phyloP scores from a whole-genome alignment of 2,888 invertebrate species.

The Adineta ricciae region DNA sequence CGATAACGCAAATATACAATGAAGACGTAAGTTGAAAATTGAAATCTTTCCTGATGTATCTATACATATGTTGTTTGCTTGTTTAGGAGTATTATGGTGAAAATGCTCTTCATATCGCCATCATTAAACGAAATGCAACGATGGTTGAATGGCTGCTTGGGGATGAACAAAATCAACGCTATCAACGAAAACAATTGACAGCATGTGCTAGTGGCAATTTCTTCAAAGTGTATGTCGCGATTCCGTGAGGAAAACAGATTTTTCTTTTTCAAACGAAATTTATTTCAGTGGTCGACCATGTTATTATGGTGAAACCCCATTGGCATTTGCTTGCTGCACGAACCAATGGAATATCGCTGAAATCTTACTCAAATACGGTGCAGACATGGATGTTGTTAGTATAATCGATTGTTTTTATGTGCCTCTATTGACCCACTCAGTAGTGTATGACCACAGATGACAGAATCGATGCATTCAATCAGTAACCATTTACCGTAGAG shows the following conservation, averaged over 20 bases:
- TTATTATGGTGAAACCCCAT: neutral
- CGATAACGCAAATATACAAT: slow-evolving; percentile 7
- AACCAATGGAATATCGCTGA: slow-evolving; percentile 12
- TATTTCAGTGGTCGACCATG: neutral
- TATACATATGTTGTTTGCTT: neutral
- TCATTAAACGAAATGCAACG: neutral
- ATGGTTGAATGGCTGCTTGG: neutral
- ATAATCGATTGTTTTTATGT: neutral
- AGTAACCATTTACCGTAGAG: too few relatives aligned
- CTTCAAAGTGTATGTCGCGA: neutral
- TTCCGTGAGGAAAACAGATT: neutral
- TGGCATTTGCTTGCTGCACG: slow-evolving; percentile 11
- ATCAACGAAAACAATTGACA: neutral
- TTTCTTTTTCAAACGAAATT: neutral
- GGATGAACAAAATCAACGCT: neutral
- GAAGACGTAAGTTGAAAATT: neutral
- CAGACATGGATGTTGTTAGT: neutral
- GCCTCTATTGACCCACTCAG: neutral
- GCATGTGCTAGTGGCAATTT: neutral
- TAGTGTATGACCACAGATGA: too few relatives aligned
- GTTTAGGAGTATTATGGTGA: slow-evolving; percentile 17
- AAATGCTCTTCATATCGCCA: neutral
- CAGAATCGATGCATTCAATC: too few relatives aligned
- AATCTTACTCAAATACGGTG: neutral
- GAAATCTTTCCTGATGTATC: too few relatives aligned